These are phyloP conservation scores for Heliconius erato DNA, from an alignment of 2,888 invertebrate genomes.

Conservation along the genomic window DNA sequence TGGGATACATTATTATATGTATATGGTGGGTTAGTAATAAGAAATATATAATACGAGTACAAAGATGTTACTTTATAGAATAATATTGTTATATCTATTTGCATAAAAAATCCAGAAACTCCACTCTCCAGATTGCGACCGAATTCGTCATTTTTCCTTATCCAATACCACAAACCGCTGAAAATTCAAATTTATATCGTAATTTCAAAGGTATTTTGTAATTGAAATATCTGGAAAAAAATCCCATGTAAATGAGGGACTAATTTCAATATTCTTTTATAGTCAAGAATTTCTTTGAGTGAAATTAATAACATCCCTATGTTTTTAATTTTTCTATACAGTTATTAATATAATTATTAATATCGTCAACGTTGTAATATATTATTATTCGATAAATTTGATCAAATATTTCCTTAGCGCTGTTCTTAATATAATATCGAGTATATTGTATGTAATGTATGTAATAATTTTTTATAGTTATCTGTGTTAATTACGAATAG, in stretches of 20 bases:
- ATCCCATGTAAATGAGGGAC: constrained; percentile 34
- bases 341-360: constrained; percentile 8
- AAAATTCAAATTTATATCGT: constrained; percentile 50
- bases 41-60: no score
- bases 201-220: constrained; percentile 50
- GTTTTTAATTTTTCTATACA: background rate
- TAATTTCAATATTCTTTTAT: constrained; percentile 40
- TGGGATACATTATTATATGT: no score
- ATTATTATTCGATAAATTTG: background rate
- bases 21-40: no score
- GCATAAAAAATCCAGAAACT: no score
- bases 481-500: no score
- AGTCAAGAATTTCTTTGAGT: constrained; percentile 29
- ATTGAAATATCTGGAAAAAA: constrained; percentile 50
- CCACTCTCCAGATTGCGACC: no score
- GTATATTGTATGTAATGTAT: background rate
- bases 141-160: constrained; percentile 30
- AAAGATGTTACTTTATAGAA: no score
- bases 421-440: no score
- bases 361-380: background rate
- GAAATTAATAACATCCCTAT: constrained; percentile 17
- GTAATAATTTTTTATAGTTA: no score
- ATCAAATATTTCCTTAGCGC: background rate
- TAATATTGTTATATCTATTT: no score
- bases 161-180: constrained; percentile 30